These are phyloP conservation scores for Cydia splendana DNA, from an alignment of 1,140 invertebrate genomes.

Conservation along the genomic window DNA sequence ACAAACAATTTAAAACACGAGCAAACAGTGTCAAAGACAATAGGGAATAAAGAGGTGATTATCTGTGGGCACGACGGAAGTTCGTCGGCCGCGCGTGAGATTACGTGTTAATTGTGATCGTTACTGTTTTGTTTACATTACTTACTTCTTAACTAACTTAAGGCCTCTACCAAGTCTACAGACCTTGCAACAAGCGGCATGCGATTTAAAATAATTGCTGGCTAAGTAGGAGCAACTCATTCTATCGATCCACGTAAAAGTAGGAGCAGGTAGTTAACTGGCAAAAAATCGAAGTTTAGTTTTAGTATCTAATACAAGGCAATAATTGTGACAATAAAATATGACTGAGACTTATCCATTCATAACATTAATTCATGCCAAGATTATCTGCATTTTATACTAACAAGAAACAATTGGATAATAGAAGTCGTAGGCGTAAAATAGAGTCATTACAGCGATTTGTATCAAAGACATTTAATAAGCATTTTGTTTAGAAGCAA, in stretches of 20 bases:
- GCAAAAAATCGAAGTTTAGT: too few relatives aligned
- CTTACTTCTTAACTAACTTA: neutral
- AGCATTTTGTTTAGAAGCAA: constrained; percentile 17
- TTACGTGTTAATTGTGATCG: constrained; percentile 18
- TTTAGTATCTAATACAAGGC: too few relatives aligned
- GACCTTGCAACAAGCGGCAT: too few relatives aligned
- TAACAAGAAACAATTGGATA: constrained; percentile 4
- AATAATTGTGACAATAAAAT: too few relatives aligned
- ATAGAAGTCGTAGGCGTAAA: constrained; percentile 3
- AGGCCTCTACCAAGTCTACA: neutral
- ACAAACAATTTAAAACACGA: neutral
- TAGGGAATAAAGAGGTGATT: neutral
- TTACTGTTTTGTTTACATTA: neutral
- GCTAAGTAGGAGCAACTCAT: too few relatives aligned
- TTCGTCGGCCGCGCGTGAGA: constrained; percentile 11
- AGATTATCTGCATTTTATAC: neutral
- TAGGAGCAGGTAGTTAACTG: too few relatives aligned
- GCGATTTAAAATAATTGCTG: too few relatives aligned
- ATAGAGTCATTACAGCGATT: constrained; percentile 7
- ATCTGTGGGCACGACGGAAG: constrained; percentile 16
- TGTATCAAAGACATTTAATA: constrained; percentile 8
- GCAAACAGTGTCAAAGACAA: constrained; percentile 2
- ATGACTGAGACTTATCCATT: too few relatives aligned
- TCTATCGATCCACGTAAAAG: too few relatives aligned
- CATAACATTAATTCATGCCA: neutral